Evolutionary conservation across 2,113 vertebrate species (phyloP), one percentile per base, ranked within the genome.

Genomic region (Xenus cinereus): DNA sequence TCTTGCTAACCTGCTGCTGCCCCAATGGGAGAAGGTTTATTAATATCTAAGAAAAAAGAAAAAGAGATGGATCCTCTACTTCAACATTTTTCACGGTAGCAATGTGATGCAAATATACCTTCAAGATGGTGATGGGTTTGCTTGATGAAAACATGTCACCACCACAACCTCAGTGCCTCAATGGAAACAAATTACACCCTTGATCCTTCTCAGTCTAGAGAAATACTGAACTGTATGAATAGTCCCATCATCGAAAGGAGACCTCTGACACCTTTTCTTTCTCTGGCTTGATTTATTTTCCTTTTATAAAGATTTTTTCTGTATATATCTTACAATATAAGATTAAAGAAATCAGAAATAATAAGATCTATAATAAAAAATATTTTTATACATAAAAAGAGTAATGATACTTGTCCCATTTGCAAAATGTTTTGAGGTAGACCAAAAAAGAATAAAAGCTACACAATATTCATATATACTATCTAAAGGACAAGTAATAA

Each of bases 1-100:
- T 88, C 69, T 90, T 94, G 28, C 51, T 88, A 92, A 92, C 43
- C 35, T 86, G 39, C 64, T 77, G 75, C 50, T 75, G 71, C 23
- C 6, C 23, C 18, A 37, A 24, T 71, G 78, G 37, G n/a, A 90
- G 41, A 67, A 66, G 5, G 0, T 85, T 95, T 94, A 87, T 94
- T 89, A 91, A 94, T 81, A 87, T 30, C 14, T 39, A 54, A 84
- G 37, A 17, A 59, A 60, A 53, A 54, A 54, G 17, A 32, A 57
- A 35, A 32, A 87, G 2, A 22, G 17, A 28, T 26, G 7, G 10
- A 26, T 87, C 21, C 32, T 85, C 39, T 60, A n/a, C 24, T 33
- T 76, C 19, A 92, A 56, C 5, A 41, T n/a, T 84, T 91, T 96
- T 79, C n/a, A 66, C n/a, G 46, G 41, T 59, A 88, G 7, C 12